Base-by-base conservation (phyloP, 1,140 invertebrate species). In the Asbolus verrucosus region DNA sequence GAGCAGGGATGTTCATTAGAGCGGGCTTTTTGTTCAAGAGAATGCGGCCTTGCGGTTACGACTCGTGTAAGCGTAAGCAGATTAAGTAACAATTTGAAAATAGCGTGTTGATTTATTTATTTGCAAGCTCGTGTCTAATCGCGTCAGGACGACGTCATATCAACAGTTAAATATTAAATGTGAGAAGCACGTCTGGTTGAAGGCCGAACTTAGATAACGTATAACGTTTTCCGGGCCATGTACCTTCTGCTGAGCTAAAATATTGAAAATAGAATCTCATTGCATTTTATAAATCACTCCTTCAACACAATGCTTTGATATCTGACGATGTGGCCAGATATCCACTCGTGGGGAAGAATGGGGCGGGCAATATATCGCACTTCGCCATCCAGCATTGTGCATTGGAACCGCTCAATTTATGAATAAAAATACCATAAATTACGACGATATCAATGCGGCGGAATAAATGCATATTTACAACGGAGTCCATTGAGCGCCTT, bases 341-440 rank as follows among this genome's bases (percentile, higher is more conserved):
- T 73, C 73, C 70, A 70, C 71, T 72, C 65, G 68, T 69, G 73
- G 73, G 65, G 72, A 75, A 75, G 75, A 73, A 76, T 76, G 67
- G 72, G 70, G 31, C 70, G 16, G 66, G 71, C 68, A 76, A 75
- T 76, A 76, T 76, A 75, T 75, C 59, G 67, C 54, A 65, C 71
- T 24, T 69, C 33, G 54, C 70, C 39, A 70, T 75, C 69, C 67
- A 70, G 71, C 72, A 70, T 73, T 71, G 68, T 73, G 70, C 72
- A 75, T 71, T 74, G 59, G 71, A 73, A 75, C 71, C 68, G 72
- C 59, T 75, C 74, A 75, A 75, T 75, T 75, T 77, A 74, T 75
- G 75, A 77, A 77, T 77, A 77, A 77, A 77, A 75, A 77, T 77
- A 77, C 72, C 74, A 72, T 75, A 75, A 77, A 72, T 75, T 72